phyloP scores from a whole-genome alignment of 2,888 invertebrate genomes.

The Agonopterix arenella region DNA sequence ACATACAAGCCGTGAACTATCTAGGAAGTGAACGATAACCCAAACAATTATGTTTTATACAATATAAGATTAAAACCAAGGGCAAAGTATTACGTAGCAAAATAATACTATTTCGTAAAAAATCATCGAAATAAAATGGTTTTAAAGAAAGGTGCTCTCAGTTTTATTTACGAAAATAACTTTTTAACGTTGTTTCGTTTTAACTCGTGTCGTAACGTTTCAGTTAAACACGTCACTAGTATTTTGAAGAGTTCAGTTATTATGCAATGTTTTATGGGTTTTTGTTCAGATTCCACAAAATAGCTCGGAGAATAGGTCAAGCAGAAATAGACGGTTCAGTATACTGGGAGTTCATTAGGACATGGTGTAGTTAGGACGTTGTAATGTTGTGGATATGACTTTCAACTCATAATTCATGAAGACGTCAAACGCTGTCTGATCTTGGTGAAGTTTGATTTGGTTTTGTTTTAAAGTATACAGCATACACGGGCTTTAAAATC shows the following conservation, averaged over 20 bases:
- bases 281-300: conserved; percentile 45
- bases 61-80: not conserved
- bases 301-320: conserved; percentile 56
- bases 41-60: not conserved
- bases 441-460: no score
- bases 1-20: conserved; percentile 37
- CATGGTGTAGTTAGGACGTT: conserved; percentile 25
- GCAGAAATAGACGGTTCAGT: conserved; percentile 48
- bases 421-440: no score
- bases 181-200: no score
- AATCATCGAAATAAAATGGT: conserved; percentile 1
- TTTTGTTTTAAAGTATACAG: no score
- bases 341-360: conserved; percentile 57
- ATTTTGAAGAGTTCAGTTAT: conserved; percentile 8
- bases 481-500: no score
- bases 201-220: no score
- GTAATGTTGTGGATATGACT: not conserved
- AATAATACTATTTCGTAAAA: not conserved
- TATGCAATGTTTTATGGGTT: conserved; percentile 21
- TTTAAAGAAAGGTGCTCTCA: not conserved
- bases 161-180: no score
- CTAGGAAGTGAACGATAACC: conserved; percentile 36
- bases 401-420: not conserved
- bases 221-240: conserved; percentile 19
- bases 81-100: not conserved